These are phyloP conservation scores for Apocheima hispidaria DNA, from an alignment of 2,888 invertebrate genomes.

Conservation along the genomic window DNA sequence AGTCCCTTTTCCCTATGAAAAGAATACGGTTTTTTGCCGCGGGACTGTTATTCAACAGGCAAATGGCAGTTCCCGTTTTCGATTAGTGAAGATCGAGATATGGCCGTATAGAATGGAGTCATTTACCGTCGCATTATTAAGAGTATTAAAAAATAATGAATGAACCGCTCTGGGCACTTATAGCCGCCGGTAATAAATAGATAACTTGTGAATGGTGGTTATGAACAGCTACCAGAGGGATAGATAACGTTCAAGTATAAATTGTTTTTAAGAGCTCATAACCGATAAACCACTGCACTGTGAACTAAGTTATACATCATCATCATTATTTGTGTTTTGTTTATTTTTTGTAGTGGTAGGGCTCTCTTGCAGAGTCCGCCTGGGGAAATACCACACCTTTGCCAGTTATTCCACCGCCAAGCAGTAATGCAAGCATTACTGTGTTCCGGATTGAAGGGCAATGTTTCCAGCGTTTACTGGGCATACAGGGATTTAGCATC, in stretches of 20 bases:
- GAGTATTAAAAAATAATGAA: constrained; percentile 43
- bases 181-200: constrained; percentile 29
- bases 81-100: constrained; percentile 42
- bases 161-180: constrained; percentile 32
- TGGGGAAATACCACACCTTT: too few species aligned
- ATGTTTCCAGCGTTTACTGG: too few species aligned
- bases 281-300: constrained; percentile 3
- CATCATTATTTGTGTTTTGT: too few species aligned
- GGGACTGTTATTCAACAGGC: constrained; percentile 21
- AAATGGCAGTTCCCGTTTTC: constrained; percentile 39
- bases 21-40: constrained; percentile 20
- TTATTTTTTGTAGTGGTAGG: too few species aligned
- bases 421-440: too few species aligned
- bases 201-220: constrained; percentile 40
- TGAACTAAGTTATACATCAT: too few species aligned
- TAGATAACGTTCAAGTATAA: constrained; percentile 17
- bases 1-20: constrained; percentile 20
- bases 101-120: constrained; percentile 39
- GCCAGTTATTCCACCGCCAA: too few species aligned
- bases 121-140: constrained; percentile 40
- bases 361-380: too few species aligned
- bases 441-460: too few species aligned
- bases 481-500: too few species aligned
- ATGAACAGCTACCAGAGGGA: constrained; percentile 33
- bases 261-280: constrained; percentile 9